Evolutionary conservation across 2,888 invertebrate genomes (phyloP).

Genomic region (Eulithis prunata): DNA sequence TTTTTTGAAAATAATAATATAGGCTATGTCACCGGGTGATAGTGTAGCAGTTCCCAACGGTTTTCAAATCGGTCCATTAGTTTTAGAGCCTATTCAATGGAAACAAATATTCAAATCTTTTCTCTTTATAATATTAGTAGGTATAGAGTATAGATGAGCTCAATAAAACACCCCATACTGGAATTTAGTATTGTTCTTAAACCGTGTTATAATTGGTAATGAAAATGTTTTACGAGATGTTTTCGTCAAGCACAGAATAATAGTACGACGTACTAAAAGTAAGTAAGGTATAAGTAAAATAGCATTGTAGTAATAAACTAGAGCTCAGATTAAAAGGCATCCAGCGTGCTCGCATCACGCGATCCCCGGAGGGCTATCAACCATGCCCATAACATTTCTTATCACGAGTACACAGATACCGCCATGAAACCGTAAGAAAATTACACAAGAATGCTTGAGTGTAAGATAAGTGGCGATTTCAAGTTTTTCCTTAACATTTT

Average conservation of each 20-base stretch:
- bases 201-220: background rate
- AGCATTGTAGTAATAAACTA: slow-evolving; percentile 52
- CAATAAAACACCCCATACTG: background rate
- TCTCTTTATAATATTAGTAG: too few species aligned
- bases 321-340: slow-evolving; percentile 66
- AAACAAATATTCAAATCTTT: too few species aligned
- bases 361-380: slow-evolving; percentile 64
- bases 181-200: background rate
- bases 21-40: too few species aligned
- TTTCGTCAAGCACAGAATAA: background rate
- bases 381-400: slow-evolving; percentile 70
- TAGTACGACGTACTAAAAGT: too few species aligned
- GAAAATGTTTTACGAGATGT: background rate
- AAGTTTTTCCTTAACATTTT: slow-evolving; percentile 24
- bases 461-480: slow-evolving; percentile 10
- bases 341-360: slow-evolving; percentile 57
- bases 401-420: slow-evolving; percentile 67
- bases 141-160: too few species aligned
- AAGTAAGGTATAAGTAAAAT: slow-evolving; percentile 6
- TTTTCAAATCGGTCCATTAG: too few species aligned
- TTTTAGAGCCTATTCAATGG: too few species aligned
- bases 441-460: slow-evolving; percentile 24
- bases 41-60: too few species aligned
- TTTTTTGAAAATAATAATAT: too few species aligned
- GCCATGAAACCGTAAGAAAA: slow-evolving; percentile 36